These are phyloP conservation scores for Hemicordylus capensis DNA, from an alignment of 2,113 vertebrate species.

Conservation along the genomic window DNA sequence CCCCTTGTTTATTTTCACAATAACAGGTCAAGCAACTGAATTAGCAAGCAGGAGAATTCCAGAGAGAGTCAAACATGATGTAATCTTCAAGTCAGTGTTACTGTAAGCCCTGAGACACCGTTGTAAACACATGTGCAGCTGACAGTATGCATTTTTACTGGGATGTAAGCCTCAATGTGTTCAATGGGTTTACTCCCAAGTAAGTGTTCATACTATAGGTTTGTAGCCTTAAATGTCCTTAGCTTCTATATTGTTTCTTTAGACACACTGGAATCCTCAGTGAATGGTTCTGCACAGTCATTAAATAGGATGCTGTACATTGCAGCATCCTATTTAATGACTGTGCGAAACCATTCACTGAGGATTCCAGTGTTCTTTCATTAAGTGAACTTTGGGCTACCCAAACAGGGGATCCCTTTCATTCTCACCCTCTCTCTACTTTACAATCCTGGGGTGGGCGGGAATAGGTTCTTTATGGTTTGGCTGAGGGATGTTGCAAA, in stretches of 20 bases:
- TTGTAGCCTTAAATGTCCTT: background rate
- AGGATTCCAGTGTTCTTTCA: background rate
- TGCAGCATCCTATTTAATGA: background rate
- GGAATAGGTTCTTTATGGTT: background rate
- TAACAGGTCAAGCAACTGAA: background rate
- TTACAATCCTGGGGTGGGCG: background rate
- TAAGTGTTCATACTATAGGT: background rate
- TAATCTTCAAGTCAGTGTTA: background rate
- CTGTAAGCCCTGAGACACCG: background rate
- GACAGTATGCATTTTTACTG: background rate
- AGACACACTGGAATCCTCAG: no score
- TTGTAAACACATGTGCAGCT: background rate
- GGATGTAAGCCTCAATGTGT: no score
- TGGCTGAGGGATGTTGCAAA: background rate
- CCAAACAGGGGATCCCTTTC: background rate
- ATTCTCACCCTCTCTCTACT: background rate
- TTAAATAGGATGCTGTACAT: no score
- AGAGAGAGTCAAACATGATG: background rate
- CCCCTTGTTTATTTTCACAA: background rate
- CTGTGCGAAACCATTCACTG: background rate
- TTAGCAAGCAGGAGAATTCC: background rate
- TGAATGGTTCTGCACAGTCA: no score
- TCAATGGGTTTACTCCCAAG: background rate
- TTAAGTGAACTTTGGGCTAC: background rate
- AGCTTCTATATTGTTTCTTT: no score